Conservation (phyloP, 2,888 invertebrate genomes). For the Nudaria mundana region DNA sequence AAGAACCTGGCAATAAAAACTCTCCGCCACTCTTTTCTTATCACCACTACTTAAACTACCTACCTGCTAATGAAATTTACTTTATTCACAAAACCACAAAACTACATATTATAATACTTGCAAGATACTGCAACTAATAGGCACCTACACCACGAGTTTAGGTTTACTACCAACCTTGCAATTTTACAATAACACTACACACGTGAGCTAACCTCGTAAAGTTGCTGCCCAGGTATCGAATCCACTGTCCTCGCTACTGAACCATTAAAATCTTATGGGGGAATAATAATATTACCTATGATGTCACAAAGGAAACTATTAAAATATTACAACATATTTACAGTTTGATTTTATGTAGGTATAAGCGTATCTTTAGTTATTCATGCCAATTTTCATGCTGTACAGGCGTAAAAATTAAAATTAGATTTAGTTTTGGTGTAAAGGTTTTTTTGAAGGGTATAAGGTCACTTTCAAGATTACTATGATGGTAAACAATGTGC, state of each 20-base stretch:
- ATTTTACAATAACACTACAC: background rate
- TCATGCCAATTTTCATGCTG: conserved; percentile 13
- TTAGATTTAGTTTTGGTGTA: background rate
- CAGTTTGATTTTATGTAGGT: conserved; percentile 18
- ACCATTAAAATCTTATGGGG: conserved; percentile 26
- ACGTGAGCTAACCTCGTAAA: background rate
- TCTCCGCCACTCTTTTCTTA: no score
- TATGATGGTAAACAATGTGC: background rate
- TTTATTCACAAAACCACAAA: no score
- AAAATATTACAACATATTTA: conserved; percentile 27
- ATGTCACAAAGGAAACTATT: conserved; percentile 55
- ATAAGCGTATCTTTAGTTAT: conserved; percentile 12
- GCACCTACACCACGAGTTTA: no score
- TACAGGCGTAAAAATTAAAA: background rate
- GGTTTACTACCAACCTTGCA: background rate
- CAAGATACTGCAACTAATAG: no score
- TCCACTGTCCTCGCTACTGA: conserved; percentile 8
- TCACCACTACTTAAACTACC: no score
- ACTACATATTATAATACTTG: no score
- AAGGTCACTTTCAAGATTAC: background rate
- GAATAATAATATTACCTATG: conserved; percentile 39
- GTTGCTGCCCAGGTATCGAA: background rate
- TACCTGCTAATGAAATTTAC: no score
- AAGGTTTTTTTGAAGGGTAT: background rate
- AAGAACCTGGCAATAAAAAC: no score